Base-by-base conservation (phyloP, 1,140 invertebrate genomes). In the Drosophila bocqueti region DNA sequence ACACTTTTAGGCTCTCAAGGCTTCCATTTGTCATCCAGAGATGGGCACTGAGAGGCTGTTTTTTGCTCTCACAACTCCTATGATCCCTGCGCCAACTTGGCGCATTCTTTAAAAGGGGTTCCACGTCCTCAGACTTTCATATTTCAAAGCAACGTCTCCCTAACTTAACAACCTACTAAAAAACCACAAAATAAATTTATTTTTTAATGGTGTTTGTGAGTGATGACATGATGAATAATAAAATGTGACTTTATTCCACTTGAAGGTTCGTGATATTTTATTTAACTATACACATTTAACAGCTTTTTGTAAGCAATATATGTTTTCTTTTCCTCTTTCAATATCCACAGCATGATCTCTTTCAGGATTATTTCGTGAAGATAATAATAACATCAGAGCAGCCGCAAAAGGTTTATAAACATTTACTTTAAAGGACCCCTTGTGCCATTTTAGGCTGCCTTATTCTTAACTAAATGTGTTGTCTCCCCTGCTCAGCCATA, bases 401-500 rank as follows among this genome's bases (percentile, higher is more conserved):
- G 31, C 3, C 13, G 4, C 43, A 29, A 50, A 5, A 36, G 29
- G 36, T 34, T 43, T 10, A 18, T 13, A 34, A 57, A 47, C 24
- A 55, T 54, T 55, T 9, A 15, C 1, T 42, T 42, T 34, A 18
- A 24, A 31, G 31, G 29, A 46, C 47, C n/a, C 36, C 7, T 16
- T 6, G 13, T 55, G 13, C 34, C 34, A 18, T 36, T 61, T 52
- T 29, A 1, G 38, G 29, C 21, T 60, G 52, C 38, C 50, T 21
- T 29, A 43, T 38, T 58, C 74, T 31, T 52, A 43, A 72, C 72
- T 65, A 69, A 72, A 69, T 73, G 40, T 62, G 65, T 62, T 66
- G 66, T 59, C 73, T 75, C 58, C 81, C 80, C 76, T 87, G 83
- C 83, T 86, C 83, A 87, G 66, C 81, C 83, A 76, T 59, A 79